These are phyloP conservation scores for Microcebus griseorufus DNA, from an alignment of 2,113 vertebrate species.

Conservation along the genomic window DNA sequence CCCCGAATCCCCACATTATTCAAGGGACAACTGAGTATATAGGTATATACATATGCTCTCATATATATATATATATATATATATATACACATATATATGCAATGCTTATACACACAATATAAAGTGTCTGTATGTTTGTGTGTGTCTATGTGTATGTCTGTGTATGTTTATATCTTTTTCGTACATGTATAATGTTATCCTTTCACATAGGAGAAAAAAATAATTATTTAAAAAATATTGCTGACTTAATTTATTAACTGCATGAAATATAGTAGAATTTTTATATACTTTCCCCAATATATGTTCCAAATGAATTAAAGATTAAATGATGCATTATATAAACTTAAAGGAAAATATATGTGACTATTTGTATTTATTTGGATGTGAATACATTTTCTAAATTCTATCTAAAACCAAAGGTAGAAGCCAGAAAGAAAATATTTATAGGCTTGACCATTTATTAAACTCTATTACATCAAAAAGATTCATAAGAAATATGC, in stretches of 20 bases:
- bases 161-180: background rate
- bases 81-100: background rate
- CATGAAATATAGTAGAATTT: conserved; percentile 1
- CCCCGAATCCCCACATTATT: background rate
- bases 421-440: conserved; percentile 1
- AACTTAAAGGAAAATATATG: conserved; percentile 46
- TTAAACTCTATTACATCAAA: conserved; percentile 2
- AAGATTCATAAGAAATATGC: background rate
- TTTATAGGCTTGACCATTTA: background rate
- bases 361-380: conserved; percentile 53
- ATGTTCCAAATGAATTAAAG: conserved; percentile 51
- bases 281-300: background rate
- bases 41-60: background rate
- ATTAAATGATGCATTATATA: conserved; percentile 29
- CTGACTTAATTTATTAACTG: conserved; percentile 46
- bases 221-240: conserved; percentile 40
- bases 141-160: background rate
- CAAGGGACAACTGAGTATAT: background rate
- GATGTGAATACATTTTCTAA: conserved; percentile 35
- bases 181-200: background rate
- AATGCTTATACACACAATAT: background rate
- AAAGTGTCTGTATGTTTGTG: no score
- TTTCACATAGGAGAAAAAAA: conserved; percentile 23
- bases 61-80: background rate
- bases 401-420: conserved; percentile 39